Conservation (phyloP, 2,797 vertebrate genomes). For the Brachyalestes nurse region DNA sequence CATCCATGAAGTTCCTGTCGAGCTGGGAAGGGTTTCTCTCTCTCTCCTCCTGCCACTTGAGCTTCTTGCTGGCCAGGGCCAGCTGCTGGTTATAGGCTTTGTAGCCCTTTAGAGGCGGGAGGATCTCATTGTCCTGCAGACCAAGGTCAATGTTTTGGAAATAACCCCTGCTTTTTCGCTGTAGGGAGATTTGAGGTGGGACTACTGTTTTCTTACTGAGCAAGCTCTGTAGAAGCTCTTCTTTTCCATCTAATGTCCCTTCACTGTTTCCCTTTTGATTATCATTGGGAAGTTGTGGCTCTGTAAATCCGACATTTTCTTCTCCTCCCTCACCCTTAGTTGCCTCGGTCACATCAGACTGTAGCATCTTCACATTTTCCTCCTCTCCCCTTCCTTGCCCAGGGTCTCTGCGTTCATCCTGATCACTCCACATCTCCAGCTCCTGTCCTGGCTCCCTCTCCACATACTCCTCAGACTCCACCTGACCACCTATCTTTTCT, state of each 20-base stretch:
- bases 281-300: slow-evolving; percentile 60
- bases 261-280: slow-evolving; percentile 54
- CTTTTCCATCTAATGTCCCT: slow-evolving; percentile 48
- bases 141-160: slow-evolving; percentile 84
- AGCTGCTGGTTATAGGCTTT: slow-evolving; percentile 84
- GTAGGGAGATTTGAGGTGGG: slow-evolving; percentile 61
- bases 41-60: slow-evolving; percentile 78
- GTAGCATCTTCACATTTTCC: slow-evolving; percentile 71
- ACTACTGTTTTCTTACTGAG: slow-evolving; percentile 64
- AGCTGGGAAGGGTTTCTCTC: slow-evolving; percentile 62
- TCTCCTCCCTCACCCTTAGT: slow-evolving; percentile 65
- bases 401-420: slow-evolving; percentile 34
- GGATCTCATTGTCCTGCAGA: slow-evolving; percentile 80
- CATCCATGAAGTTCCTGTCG: slow-evolving; percentile 80
- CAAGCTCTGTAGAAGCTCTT: slow-evolving; percentile 65
- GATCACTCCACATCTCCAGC: slow-evolving; percentile 60
- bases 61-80: slow-evolving; percentile 78
- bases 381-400: slow-evolving; percentile 61
- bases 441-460: slow-evolving; percentile 64
- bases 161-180: slow-evolving; percentile 80
- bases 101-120: slow-evolving; percentile 81
- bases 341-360: slow-evolving; percentile 65
- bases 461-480: slow-evolving; percentile 65
- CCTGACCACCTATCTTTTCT: slow-evolving; percentile 56
- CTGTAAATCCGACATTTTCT: slow-evolving; percentile 57